phyloP scores from a whole-genome alignment of 2,888 invertebrate species.

The Elgonia sp. region DNA sequence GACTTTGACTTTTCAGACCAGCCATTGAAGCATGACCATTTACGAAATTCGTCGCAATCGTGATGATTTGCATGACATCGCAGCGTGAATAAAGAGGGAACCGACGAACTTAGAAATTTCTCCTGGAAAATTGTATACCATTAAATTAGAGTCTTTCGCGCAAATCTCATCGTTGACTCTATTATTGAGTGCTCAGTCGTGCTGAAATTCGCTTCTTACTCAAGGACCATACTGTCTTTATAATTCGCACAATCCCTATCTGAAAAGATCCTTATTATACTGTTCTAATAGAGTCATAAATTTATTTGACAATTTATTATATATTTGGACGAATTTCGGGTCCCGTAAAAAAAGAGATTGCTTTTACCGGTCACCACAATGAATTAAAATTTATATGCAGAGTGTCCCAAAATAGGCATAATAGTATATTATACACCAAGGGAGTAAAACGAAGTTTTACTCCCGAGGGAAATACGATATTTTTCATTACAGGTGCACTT shows the following conservation, averaged over 20 bases:
- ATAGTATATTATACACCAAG: no score
- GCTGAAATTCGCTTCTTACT: constrained; percentile 76
- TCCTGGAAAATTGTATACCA: constrained; percentile 78
- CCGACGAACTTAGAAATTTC: constrained; percentile 77
- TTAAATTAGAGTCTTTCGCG: constrained; percentile 74
- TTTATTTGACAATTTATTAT: no score
- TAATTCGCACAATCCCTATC: constrained; percentile 40
- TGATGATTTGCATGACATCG: constrained; percentile 77
- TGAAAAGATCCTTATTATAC: constrained; percentile 34
- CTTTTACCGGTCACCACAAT: no score
- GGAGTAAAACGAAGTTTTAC: no score
- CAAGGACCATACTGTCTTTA: constrained; percentile 48
- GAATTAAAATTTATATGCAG: no score
- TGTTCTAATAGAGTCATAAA: neutral
- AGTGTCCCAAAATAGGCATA: no score
- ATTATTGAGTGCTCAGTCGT: constrained; percentile 78
- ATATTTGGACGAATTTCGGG: no score
- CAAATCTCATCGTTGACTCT: constrained; percentile 58
- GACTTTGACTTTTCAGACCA: constrained; percentile 60
- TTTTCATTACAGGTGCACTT: no score
- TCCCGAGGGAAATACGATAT: no score
- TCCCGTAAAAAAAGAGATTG: no score
- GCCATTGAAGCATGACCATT: constrained; percentile 34
- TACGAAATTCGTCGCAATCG: constrained; percentile 62
- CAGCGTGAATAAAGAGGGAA: constrained; percentile 62